Base-by-base conservation (phyloP, 2,888 invertebrate species). In the Polyploca ridens region DNA sequence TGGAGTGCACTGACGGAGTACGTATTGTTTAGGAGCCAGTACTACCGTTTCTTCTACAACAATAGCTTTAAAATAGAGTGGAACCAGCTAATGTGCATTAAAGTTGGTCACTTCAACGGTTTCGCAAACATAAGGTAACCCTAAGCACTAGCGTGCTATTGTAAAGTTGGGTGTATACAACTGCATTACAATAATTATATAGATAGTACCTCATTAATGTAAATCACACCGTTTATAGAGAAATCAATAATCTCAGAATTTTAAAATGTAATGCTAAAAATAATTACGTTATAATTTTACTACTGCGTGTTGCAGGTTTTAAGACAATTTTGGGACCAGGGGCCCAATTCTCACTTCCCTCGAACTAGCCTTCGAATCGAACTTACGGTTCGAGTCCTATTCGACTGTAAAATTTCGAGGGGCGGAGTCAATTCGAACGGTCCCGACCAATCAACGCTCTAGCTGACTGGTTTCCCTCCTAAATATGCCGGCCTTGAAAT, bases 21-120 rank as follows among this genome's bases (percentile, higher is more conserved):
- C 65, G 71, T 73, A 81, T 85, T 85, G 84, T 84, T 69, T 70
- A 66, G 67, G 64, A 63, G 69, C 63, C 58, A 66, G 69, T 67
- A 62, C 71, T 65, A 65, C 65, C 71, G 66, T 75, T 66, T 64
- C 66, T 49, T 59, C 60, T 64, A 69, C 54, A 78, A 81, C 79
- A 83, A 81, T 81, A 69, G 67, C 59, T 74, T 64, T 54, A 64
- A 64, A 68, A 72, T 68, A 68, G 66, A 63, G 64, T 71, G 33
- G 49, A 62, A 64, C 66, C 38, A 44, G 62, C 66, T 72, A 74
- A 71, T 71, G 65, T 65, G 74, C 66, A 65, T 68, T 71, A 68
- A 74, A 73, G 57, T 68, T 63, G 64, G 61, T 61, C 65, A 70
- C 69, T 73, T 65, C 67, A 68, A 71, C 64, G 69, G 66, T 65